Evolutionary conservation across 2,797 vertebrate genomes (phyloP), one percentile per base, ranked within the genome.

Genomic region (Spatula clypeata): DNA sequence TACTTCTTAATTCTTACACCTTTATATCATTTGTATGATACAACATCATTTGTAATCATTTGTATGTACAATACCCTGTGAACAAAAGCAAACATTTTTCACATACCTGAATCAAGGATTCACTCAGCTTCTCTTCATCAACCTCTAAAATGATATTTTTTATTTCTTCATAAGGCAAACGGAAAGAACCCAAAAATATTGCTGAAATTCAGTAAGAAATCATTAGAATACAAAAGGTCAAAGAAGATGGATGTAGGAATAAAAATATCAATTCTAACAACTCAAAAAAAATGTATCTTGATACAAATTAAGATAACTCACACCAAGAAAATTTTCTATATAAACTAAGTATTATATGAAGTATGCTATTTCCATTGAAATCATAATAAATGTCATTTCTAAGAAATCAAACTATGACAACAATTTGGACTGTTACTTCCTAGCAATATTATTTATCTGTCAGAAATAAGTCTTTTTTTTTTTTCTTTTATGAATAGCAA

Each of bases 121-220:
- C 99, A 91, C 98, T 99, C 97, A 99, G 98, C 96, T 99, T 98
- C 69, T 99, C 98, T 97, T 99, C 99, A 97, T 99, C 99, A 92
- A 99, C 99, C 94, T 99, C 98, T 97, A 99, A 98, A 97, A 99
- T 99, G 23, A 99, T 98, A 97, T 99, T 99, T 97, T 99, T 99
- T 95, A 99, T 99, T 98, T 99, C 99, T 98, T 99, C 99, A 83
- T 99, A 99, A 97, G 99, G 98, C 99, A 99, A 99, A 89, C 99
- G 99, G 96, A 99, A 99, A 76, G 99, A 99, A 97, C 99, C 99
- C 96, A 99, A 97, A 98, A 99, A 99, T 98, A 99, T 99, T 95
- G 99, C 99, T 99, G 97, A 97, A 98, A 99, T 88, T 86, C 92
- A 91, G 42, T 24, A 95, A 80, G 1, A 84, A 66, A 64, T 17